Base-by-base conservation (phyloP, 2,797 vertebrate genomes). In the Enteromius thamalakanensis region DNA sequence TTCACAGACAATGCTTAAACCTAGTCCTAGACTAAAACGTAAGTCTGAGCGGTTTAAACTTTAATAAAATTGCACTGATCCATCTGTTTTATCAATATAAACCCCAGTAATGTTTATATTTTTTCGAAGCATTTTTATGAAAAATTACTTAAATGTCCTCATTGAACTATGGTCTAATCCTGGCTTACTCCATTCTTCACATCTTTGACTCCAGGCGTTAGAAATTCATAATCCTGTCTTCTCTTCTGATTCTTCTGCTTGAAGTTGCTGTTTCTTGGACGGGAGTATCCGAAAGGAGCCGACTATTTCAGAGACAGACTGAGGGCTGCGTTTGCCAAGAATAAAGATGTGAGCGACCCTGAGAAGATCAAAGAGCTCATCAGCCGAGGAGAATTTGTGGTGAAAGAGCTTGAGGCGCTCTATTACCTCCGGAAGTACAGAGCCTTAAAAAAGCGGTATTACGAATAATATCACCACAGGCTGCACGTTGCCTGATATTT, bases 291-390 rank as follows among this genome's bases (percentile, higher is more conserved):
- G 1, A 93, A 97, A 92, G 97, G 98, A 80, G 89, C 93, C 0
- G 93, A 91, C 40, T 99, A 97, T 89, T 99, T 99, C 91, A 95
- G 95, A 89, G 93, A 92, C 67, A 96, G 95, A 26, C 93, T 98
- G 85, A 98, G 97, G 93, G 90, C 92, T 2, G 95, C 94, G 53
- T 99, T 99, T 91, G 93, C 97, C 87, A 98, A 98, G 92, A 96
- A 99, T 83, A 97, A 95, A 89, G 96, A 97, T 23, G 96, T 94
- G 75, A 95, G 93, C 1, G 97, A 99, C 76, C 97, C 97, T 0
- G 96, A 97, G 84, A 93, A 98, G 92, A 98, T 99, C 81, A 95
- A 90, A 86, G 89, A 96, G 72, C 94, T 99, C 40, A 93, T 99
- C 89, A 92, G 90, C 32, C 92, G 94, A 3, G 98, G 98, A 1